phyloP scores from a whole-genome alignment of 2,797 vertebrate species.

The Tadarida brasiliensis region DNA sequence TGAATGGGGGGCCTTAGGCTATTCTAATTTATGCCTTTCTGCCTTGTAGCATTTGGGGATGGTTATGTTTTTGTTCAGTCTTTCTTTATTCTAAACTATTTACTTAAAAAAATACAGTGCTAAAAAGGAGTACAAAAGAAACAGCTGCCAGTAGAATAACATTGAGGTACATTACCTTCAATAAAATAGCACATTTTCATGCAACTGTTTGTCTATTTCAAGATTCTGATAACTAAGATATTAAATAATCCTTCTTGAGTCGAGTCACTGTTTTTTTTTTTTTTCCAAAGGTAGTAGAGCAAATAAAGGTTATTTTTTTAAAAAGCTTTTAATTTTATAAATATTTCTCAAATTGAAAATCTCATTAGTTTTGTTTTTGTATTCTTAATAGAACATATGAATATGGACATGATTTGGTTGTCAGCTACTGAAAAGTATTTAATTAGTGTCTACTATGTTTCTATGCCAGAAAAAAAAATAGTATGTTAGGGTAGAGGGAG shows the following conservation, averaged over 20 bases:
- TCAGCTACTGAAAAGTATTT: conserved; percentile 14
- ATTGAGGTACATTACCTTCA: neutral
- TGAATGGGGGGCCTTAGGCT: conserved; percentile 26
- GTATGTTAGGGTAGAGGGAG: neutral
- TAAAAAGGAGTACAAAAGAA: conserved; percentile 63
- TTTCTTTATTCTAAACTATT: conserved; percentile 54
- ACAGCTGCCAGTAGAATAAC: neutral
- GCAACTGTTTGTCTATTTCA: neutral
- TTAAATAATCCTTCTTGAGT: neutral
- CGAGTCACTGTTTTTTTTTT: neutral
- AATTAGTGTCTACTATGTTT: neutral
- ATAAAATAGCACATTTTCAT: neutral
- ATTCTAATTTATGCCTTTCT: conserved; percentile 70
- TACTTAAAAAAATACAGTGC: neutral
- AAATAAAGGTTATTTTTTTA: neutral
- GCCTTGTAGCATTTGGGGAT: conserved; percentile 67
- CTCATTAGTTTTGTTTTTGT: neutral
- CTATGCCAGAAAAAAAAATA: neutral
- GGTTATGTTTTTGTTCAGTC: conserved; percentile 14
- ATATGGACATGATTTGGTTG: neutral
- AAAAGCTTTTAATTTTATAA: conserved; percentile 1
- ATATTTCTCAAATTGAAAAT: neutral
- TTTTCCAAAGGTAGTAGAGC: neutral
- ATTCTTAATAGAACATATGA: neutral
- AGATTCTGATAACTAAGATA: neutral